A percentile compares a stretch with the other conserved stretches of the same genome.
These are phyloP conservation scores for Ryuthela nishihirai DNA, from an alignment of 2,888 invertebrate genomes.

Conservation along the genomic window DNA sequence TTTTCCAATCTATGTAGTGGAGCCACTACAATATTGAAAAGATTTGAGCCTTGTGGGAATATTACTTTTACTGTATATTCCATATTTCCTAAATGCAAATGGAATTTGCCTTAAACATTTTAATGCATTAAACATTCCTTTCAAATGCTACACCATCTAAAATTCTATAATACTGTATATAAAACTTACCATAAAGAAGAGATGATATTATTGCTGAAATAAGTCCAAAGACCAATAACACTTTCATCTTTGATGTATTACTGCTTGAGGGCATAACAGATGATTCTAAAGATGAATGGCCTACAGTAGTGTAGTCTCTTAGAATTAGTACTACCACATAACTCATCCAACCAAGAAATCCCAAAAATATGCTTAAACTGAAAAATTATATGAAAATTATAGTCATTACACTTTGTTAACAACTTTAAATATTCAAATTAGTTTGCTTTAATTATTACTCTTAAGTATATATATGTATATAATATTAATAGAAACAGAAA, in stretches of 20 bases:
- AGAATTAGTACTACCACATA: conserved; percentile 57
- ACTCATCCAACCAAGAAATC: conserved; percentile 69
- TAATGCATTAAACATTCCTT: background rate
- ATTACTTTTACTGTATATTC: too few species aligned
- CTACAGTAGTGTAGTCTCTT: conserved; percentile 39
- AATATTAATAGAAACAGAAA: too few species aligned
- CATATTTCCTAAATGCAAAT: too few species aligned
- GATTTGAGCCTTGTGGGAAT: too few species aligned
- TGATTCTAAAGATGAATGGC: conserved; percentile 21
- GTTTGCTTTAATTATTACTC: too few species aligned
- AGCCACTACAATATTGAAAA: too few species aligned
- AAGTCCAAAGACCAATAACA: conserved; percentile 10
- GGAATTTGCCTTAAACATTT: too few species aligned
- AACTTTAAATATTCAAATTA: too few species aligned
- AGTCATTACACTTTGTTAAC: too few species aligned
- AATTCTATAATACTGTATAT: background rate
- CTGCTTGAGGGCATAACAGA: conserved; percentile 7
- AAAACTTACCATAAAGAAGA: conserved; percentile 33
- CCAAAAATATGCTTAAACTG: conserved; percentile 58
- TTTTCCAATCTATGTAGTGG: too few species aligned
- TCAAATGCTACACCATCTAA: background rate
- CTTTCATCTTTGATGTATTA: conserved; percentile 15
- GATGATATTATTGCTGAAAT: conserved; percentile 13
- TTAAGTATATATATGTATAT: too few species aligned
- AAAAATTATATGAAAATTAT: conserved; percentile 3